phyloP scores from a whole-genome alignment of 2,888 invertebrate genomes.

The Drosophila kuntzei region DNA sequence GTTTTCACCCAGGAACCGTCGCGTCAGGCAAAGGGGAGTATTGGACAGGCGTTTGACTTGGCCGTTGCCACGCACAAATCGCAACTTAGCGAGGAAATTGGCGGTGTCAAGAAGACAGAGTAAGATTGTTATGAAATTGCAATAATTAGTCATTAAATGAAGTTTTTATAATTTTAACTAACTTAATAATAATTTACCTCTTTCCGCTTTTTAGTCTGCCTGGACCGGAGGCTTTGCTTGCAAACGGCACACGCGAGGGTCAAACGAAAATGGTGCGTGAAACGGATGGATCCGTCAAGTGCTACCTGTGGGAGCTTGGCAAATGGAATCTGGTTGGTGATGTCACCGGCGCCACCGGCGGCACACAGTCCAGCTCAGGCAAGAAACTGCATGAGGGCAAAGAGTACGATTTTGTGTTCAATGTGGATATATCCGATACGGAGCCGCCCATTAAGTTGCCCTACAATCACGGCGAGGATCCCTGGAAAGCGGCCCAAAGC shows the following conservation, averaged over 20 bases:
- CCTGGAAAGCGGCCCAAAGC: conserved; percentile 95
- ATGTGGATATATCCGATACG: conserved; percentile 97
- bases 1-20: conserved; percentile 92
- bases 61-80: conserved; percentile 89
- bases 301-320: conserved; percentile 91
- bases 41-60: conserved; percentile 89
- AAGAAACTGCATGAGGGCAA: conserved; percentile 94
- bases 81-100: conserved; percentile 90
- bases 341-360: conserved; percentile 92
- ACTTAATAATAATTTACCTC: too few species aligned
- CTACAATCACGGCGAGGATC: conserved; percentile 95
- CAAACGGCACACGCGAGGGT: conserved; percentile 92
- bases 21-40: conserved; percentile 89
- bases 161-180: too few species aligned
- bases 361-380: conserved; percentile 88
- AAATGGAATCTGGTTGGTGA: conserved; percentile 96
- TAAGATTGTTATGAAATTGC: too few species aligned
- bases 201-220: too few species aligned
- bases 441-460: conserved; percentile 95
- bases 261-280: conserved; percentile 94
- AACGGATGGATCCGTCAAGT: conserved; percentile 89
- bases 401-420: conserved; percentile 97
- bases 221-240: conserved; percentile 91
- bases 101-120: conserved; percentile 94
- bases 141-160: background rate